Percentiles rank a stretch among this genome's conserved stretches.
Evolutionary conservation across 2,888 invertebrate genomes (phyloP).

Genomic region (Tachina fera): DNA sequence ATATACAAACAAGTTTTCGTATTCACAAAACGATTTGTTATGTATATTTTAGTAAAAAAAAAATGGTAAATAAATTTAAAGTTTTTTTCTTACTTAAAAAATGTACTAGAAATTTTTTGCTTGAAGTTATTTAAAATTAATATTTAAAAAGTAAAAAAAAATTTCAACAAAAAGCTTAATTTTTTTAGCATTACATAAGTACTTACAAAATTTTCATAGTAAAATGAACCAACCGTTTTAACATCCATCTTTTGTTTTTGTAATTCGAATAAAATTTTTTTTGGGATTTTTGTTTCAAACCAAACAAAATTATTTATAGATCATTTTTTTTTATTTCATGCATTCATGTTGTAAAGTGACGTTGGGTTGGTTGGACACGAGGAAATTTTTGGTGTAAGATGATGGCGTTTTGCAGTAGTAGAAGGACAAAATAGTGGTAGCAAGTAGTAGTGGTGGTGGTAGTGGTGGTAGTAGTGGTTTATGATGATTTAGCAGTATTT

Average conservation of each 20-base stretch:
- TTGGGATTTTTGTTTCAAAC: slow-evolving; percentile 24
- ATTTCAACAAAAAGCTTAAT: slow-evolving; percentile 25
- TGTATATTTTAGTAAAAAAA: too few species aligned
- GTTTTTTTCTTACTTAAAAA: background rate
- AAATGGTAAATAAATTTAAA: background rate
- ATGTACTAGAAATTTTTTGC: background rate
- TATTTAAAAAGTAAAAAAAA: slow-evolving; percentile 11
- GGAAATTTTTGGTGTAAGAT: slow-evolving; percentile 46
- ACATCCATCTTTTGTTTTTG: slow-evolving; percentile 92
- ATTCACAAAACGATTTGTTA: too few species aligned
- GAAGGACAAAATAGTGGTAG: slow-evolving; percentile 44
- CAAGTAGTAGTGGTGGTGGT: slow-evolving; percentile 49
- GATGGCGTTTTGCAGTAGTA: slow-evolving; percentile 50
- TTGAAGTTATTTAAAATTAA: slow-evolving; percentile 1
- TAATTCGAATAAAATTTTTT: slow-evolving; percentile 32
- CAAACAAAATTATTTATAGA: slow-evolving; percentile 42
- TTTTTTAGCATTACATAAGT: slow-evolving; percentile 78
- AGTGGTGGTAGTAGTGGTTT: slow-evolving; percentile 42
- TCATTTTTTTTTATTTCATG: slow-evolving; percentile 40
- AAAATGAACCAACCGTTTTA: slow-evolving; percentile 97
- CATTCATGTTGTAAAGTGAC: slow-evolving; percentile 42
- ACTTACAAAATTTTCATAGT: slow-evolving; percentile 98
- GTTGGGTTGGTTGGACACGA: slow-evolving; percentile 44
- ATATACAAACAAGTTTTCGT: too few species aligned
- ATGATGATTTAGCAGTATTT: slow-evolving; percentile 57